phyloP scores from a whole-genome alignment of 2,888 invertebrate species.

The Torymus auratus region DNA sequence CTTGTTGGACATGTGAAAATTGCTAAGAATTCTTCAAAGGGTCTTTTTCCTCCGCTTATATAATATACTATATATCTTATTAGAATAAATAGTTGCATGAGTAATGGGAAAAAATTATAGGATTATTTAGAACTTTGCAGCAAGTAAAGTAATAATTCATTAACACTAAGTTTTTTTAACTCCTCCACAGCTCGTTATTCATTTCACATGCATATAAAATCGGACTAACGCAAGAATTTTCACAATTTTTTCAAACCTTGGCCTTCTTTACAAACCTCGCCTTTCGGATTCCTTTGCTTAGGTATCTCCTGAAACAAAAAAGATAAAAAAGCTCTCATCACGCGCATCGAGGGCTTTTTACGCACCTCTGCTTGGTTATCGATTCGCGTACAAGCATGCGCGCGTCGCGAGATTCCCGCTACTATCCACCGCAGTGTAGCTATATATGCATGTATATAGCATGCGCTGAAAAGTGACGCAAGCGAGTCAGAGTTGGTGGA shows the following conservation, averaged over 20 bases:
- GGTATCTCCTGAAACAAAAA: neutral
- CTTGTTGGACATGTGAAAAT: no score
- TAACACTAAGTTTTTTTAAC: neutral
- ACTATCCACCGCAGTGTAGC: neutral
- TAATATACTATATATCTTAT: no score
- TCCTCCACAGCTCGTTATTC: neutral
- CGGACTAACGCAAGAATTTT: conserved; percentile 13
- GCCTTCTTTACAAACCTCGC: conserved; percentile 50
- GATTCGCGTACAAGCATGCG: conserved; percentile 25
- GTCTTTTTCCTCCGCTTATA: no score
- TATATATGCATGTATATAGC: neutral
- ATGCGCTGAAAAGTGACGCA: conserved; percentile 60
- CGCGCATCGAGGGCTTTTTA: neutral
- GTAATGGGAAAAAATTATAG: no score
- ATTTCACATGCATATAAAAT: conserved; percentile 10
- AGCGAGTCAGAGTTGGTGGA: conserved; percentile 61
- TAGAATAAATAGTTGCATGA: no score
- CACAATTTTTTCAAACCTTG: conserved; percentile 34
- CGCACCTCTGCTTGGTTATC: conserved; percentile 17
- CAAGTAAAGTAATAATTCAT: no score
- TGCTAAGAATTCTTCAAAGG: no score
- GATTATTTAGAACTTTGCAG: no score
- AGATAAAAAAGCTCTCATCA: conserved; percentile 12
- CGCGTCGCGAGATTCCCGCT: conserved; percentile 14
- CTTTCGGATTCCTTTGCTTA: conserved; percentile 53